A percentile compares a stretch with the other conserved stretches of the same genome.
These are phyloP conservation scores for Diachasma alloeum DNA, from an alignment of 1,140 invertebrate species.

Conservation along the genomic window DNA sequence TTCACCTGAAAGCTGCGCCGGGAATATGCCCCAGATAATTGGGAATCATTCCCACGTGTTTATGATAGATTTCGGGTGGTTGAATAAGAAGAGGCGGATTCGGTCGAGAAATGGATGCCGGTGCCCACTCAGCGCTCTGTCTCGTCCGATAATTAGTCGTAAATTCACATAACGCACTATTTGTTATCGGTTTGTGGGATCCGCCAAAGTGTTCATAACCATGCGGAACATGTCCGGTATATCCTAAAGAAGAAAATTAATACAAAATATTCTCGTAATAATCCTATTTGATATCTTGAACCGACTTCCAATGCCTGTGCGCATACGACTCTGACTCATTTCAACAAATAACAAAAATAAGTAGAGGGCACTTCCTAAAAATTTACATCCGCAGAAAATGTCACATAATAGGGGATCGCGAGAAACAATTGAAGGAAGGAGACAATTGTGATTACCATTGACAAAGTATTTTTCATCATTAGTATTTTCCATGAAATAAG, in stretches of 20 bases:
- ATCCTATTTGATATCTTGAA: not conserved
- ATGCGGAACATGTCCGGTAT: conserved; percentile 74
- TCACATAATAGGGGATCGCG: not conserved
- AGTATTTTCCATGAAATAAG: conserved; percentile 74
- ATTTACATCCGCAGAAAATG: not conserved
- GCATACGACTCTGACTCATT: conserved; percentile 24
- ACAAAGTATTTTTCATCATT: conserved; percentile 72
- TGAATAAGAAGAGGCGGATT: conserved; percentile 64
- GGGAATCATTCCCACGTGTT: conserved; percentile 74
- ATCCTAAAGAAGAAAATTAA: conserved; percentile 60
- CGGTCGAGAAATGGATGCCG: conserved; percentile 65
- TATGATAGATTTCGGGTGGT: conserved; percentile 72
- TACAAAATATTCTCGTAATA: not conserved
- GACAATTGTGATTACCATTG: conserved; percentile 35
- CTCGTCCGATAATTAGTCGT: conserved; percentile 73
- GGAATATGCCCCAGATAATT: conserved; percentile 79
- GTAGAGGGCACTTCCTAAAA: not conserved
- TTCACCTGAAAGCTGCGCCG: conserved; percentile 71
- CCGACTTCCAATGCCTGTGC: conserved; percentile 38
- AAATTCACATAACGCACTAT: conserved; percentile 73
- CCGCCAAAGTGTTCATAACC: conserved; percentile 72
- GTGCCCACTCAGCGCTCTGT: conserved; percentile 74
- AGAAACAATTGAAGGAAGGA: conserved; percentile 26
- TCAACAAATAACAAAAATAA: not conserved
- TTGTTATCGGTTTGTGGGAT: conserved; percentile 69